These are phyloP conservation scores for Neogobius melanostomus DNA, from an alignment of 2,113 vertebrate genomes.

Conservation along the genomic window DNA sequence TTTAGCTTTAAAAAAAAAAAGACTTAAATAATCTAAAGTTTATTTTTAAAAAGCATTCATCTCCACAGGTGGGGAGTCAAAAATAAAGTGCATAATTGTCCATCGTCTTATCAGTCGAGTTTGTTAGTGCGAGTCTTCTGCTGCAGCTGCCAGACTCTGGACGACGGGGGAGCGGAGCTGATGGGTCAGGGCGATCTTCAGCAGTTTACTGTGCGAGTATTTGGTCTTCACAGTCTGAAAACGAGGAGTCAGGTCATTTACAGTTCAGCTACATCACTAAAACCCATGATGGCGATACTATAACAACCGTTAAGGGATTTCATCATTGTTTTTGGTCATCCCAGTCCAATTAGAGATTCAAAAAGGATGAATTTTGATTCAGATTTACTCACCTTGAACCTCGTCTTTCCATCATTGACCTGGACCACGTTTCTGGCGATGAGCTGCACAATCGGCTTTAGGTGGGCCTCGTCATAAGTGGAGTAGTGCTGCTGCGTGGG, in stretches of 20 bases:
- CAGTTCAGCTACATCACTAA: too few relatives aligned
- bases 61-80: neutral
- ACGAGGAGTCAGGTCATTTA: neutral
- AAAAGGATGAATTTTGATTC: too few relatives aligned
- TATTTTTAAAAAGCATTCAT: neutral
- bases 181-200: constrained; percentile 85
- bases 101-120: neutral
- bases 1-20: neutral
- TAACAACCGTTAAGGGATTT: too few relatives aligned
- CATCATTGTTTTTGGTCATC: too few relatives aligned
- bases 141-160: constrained; percentile 76
- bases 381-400: constrained; percentile 81
- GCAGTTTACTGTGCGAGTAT: constrained; percentile 84
- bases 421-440: constrained; percentile 88
- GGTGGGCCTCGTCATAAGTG: constrained; percentile 78
- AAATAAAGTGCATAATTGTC: neutral
- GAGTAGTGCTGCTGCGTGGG: constrained; percentile 86
- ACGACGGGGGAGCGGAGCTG: constrained; percentile 77
- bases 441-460: constrained; percentile 82
- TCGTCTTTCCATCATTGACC: constrained; percentile 81
- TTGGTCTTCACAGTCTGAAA: constrained; percentile 87
- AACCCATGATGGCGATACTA: too few relatives aligned
- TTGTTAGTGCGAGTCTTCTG: constrained; percentile 52
- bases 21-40: neutral
- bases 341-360: too few relatives aligned